Conservation (phyloP, 2,113 vertebrate genomes). For the Neotoma lepida region DNA sequence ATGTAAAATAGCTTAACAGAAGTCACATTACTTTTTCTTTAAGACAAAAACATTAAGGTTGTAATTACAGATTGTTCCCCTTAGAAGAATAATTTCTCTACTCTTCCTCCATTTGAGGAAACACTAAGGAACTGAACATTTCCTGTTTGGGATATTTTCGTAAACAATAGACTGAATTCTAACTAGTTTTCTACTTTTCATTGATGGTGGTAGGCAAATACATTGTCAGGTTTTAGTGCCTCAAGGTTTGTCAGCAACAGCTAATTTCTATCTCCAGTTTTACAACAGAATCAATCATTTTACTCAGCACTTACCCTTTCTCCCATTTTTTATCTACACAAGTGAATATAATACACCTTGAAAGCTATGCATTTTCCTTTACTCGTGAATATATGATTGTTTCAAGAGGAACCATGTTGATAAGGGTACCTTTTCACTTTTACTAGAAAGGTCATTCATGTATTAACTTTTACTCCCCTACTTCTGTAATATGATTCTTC, state of each 20-base stretch:
- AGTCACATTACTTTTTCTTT: background rate
- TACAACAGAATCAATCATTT: background rate
- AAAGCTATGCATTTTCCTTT: background rate
- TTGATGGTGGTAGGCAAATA: background rate
- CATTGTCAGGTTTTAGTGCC: background rate
- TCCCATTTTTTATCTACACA: background rate
- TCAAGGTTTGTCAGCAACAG: background rate
- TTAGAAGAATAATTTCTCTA: background rate
- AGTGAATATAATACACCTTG: background rate
- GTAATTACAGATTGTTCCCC: background rate
- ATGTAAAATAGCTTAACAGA: background rate
- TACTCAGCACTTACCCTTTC: background rate
- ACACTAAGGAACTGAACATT: background rate
- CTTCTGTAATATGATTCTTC: background rate
- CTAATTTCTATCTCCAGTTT: constrained; percentile 2
- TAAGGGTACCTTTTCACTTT: background rate
- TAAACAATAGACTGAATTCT: background rate
- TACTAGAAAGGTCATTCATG: background rate
- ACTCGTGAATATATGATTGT: background rate
- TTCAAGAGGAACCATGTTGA: background rate
- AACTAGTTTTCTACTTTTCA: background rate
- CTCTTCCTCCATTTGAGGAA: background rate
- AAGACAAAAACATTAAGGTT: background rate
- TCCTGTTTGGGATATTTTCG: background rate
- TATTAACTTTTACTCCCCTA: background rate